A percentile compares a stretch with the other conserved stretches of the same genome.
Conservation (phyloP, 2,888 invertebrate species). For the Lomographa bimaculata region DNA sequence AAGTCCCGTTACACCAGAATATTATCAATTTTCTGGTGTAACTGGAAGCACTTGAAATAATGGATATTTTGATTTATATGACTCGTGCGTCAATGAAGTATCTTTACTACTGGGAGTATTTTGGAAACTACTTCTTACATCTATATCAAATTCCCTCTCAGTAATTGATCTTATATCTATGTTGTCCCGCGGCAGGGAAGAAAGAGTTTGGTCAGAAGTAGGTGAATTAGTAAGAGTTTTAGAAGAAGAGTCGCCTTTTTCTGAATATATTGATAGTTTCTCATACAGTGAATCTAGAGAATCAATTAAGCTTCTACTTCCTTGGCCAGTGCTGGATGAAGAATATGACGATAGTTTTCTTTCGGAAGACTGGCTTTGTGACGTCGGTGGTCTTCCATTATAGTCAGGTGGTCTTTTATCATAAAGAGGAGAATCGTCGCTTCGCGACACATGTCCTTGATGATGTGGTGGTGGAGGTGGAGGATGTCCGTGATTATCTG, state of each 20-base stretch:
- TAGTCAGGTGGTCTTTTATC: no score
- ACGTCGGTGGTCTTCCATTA: no score
- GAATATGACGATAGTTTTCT: no score
- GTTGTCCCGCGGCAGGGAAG: conserved; percentile 4
- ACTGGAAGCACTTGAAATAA: conserved; percentile 45
- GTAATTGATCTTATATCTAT: conserved; percentile 18
- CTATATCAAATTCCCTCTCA: conserved; percentile 22
- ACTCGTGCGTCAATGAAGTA: conserved; percentile 4
- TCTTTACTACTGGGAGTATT: background rate
- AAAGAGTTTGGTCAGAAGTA: conserved; percentile 2
- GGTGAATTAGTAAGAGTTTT: conserved; percentile 5
- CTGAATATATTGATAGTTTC: conserved; percentile 4
- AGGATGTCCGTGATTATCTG: conserved; percentile 1
- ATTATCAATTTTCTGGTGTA: conserved; percentile 38
- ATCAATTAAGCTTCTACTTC: conserved; percentile 4
- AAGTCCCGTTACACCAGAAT: no score
- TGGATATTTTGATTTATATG: conserved; percentile 10
- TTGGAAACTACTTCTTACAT: conserved; percentile 26
- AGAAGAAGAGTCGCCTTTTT: background rate
- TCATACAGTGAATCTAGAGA: conserved; percentile 10
- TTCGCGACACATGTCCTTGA: conserved; percentile 7
- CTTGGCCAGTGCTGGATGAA: conserved; percentile 2
- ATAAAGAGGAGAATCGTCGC: no score
- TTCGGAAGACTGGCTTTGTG: no score
- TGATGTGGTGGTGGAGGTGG: conserved; percentile 22